Evolutionary conservation across 1,140 invertebrate genomes (phyloP).

Genomic region (Cheumatopsyche charites): DNA sequence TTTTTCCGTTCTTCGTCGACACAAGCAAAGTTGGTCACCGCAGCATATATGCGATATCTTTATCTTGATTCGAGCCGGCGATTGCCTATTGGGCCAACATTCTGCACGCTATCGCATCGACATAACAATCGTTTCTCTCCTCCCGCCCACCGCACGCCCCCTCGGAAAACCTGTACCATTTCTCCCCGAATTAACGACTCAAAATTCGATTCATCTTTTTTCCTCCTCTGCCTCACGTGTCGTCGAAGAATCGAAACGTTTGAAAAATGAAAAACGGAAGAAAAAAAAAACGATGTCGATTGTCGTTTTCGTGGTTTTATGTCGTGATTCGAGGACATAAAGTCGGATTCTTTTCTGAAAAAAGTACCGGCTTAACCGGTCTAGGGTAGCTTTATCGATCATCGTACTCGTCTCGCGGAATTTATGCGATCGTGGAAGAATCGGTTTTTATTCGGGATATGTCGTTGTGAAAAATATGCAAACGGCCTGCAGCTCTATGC

Average conservation of each 20-base stretch:
- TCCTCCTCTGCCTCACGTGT: not conserved
- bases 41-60: conserved; percentile 32
- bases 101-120: conserved; percentile 38
- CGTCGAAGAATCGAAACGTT: not conserved
- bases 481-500: too few species aligned
- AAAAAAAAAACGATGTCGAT: conserved; percentile 13
- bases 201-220: not conserved
- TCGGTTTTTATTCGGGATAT: not conserved
- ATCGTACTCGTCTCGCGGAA: not conserved
- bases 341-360: not conserved
- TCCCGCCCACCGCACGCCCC: not conserved
- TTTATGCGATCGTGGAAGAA: too few species aligned
- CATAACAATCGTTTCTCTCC: conserved; percentile 33
- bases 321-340: conserved; percentile 23
- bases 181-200: conserved; percentile 25
- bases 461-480: not conserved
- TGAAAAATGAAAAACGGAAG: not conserved
- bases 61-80: conserved; percentile 37
- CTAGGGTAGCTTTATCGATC: not conserved
- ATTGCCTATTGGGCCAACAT: conserved; percentile 40
- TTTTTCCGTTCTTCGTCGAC: too few species aligned
- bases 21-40: too few species aligned
- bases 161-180: conserved; percentile 31
- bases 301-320: conserved; percentile 21
- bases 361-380: not conserved